Percentiles rank a stretch among this genome's conserved stretches.
These are phyloP conservation scores for Jacana jacana DNA, from an alignment of 2,113 vertebrate species.

Conservation along the genomic window DNA sequence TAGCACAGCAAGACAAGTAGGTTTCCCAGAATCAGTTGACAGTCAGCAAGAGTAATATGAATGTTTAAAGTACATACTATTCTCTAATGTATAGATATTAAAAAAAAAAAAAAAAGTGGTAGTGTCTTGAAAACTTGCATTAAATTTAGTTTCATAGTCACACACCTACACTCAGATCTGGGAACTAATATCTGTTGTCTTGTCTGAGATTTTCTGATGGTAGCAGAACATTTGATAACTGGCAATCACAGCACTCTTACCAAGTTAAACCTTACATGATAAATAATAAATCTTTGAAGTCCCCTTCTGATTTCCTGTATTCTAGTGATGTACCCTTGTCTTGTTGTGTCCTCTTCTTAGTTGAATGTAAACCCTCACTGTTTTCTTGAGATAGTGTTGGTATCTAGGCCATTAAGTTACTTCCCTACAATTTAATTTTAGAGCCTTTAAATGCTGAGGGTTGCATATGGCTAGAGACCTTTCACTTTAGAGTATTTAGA, in stretches of 20 bases:
- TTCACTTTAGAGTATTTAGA: neutral
- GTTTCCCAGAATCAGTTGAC: neutral
- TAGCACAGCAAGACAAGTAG: neutral
- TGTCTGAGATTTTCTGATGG: neutral
- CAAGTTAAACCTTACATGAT: neutral
- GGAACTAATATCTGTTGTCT: neutral
- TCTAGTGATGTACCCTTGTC: neutral
- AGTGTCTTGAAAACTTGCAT: neutral
- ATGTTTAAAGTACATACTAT: neutral
- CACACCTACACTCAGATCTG: neutral
- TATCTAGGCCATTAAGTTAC: neutral
- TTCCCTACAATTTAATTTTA: neutral
- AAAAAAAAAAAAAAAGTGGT: neutral
- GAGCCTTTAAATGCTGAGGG: neutral
- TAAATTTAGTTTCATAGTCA: neutral
- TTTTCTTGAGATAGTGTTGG: neutral
- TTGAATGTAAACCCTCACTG: neutral
- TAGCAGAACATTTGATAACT: neutral
- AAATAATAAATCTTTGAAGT: neutral
- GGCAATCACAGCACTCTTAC: rapidly evolving
- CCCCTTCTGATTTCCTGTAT: neutral
- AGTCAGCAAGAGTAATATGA: neutral
- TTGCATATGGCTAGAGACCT: neutral
- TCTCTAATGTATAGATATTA: neutral
- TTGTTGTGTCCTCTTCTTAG: rapidly evolving